These are phyloP conservation scores for Rhagophthalmus giganteus DNA, from an alignment of 2,888 invertebrate genomes.

Conservation along the genomic window DNA sequence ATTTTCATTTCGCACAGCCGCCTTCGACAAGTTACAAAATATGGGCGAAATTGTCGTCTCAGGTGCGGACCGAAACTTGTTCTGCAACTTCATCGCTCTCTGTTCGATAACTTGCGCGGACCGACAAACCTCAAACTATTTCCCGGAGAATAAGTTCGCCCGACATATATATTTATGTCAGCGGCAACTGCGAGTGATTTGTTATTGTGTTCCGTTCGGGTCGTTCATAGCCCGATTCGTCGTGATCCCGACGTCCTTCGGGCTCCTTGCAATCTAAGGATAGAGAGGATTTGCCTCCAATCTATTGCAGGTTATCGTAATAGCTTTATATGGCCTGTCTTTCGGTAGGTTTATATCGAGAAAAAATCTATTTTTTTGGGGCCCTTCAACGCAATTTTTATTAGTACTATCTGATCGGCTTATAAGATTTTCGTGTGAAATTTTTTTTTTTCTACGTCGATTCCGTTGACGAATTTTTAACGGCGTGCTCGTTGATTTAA, in stretches of 20 bases:
- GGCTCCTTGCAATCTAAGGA: constrained; percentile 24
- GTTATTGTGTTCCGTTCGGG: constrained; percentile 31
- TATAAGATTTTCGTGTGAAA: background rate
- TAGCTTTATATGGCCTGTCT: constrained; percentile 10
- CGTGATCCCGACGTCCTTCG: constrained; percentile 24
- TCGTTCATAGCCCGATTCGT: constrained; percentile 22
- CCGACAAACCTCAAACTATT: constrained; percentile 34
- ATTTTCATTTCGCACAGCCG: constrained; percentile 28
- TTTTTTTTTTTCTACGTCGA: background rate
- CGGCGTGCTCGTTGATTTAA: background rate
- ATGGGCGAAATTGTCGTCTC: constrained; percentile 33
- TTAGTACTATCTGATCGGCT: background rate
- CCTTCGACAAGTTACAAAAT: constrained; percentile 31
- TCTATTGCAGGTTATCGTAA: constrained; percentile 21
- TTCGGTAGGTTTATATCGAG: constrained; percentile 1
- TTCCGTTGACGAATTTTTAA: background rate
- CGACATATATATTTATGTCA: constrained; percentile 32
- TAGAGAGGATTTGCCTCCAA: constrained; percentile 29
- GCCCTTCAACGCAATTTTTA: constrained; percentile 3
- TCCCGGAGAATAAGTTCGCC: constrained; percentile 24
- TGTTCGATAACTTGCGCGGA: constrained; percentile 29
- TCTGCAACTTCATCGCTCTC: constrained; percentile 36
- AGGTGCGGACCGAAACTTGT: constrained; percentile 32
- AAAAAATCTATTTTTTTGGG: constrained; percentile 7
- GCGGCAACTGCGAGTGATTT: constrained; percentile 35